These are phyloP conservation scores for Ephestia elutella DNA, from an alignment of 1,140 invertebrate species.

Conservation along the genomic window DNA sequence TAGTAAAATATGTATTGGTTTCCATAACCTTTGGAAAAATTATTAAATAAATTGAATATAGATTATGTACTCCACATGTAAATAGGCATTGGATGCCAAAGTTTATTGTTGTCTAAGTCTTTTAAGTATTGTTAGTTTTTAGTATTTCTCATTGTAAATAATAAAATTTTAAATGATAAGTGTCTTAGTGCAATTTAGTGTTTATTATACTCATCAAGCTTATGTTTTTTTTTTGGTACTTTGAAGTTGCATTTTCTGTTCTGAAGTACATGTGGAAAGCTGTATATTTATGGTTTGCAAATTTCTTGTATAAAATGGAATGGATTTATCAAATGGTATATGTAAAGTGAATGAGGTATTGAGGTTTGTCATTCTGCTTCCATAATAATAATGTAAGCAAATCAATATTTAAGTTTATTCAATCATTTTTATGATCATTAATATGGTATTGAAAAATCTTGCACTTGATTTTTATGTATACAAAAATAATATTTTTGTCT, in stretches of 20 bases:
- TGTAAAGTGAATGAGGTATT: too few relatives aligned
- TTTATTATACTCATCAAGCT: constrained; percentile 1
- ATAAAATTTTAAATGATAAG: background rate
- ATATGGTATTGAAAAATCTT: background rate
- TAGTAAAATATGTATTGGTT: background rate
- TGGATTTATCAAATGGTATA: background rate
- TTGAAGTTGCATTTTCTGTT: constrained; percentile 1
- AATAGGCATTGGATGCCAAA: constrained; percentile 7
- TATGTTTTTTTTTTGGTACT: background rate
- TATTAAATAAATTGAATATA: background rate
- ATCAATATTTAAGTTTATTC: constrained; percentile 5
- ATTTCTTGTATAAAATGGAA: background rate
- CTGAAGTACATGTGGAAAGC: background rate
- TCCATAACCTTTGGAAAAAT: background rate
- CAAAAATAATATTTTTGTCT: background rate
- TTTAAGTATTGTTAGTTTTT: background rate
- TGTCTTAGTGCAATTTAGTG: constrained; percentile 6
- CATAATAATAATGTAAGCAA: background rate
- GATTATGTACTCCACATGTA: constrained; percentile 3
- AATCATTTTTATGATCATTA: background rate
- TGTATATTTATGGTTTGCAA: too few relatives aligned
- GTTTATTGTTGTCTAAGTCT: constrained; percentile 1
- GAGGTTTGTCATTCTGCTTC: background rate
- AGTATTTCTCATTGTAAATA: background rate
- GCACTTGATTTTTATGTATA: background rate